Conservation (phyloP, 2,888 invertebrate species). For the Perithous albicinctus region DNA sequence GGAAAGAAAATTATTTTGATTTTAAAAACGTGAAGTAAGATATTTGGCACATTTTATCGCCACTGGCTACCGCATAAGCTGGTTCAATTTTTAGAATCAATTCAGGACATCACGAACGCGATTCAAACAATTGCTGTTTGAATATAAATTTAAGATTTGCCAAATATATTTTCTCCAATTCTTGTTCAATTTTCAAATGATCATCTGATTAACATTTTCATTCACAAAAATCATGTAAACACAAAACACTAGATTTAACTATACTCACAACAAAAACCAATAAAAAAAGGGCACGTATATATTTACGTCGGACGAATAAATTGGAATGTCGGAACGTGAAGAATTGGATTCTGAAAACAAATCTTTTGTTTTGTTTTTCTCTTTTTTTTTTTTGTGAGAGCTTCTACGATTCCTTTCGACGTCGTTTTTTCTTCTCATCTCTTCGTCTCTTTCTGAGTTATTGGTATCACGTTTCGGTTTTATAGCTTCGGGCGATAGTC, state of each 20-base stretch:
- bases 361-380: too few species aligned
- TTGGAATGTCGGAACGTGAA: not conserved
- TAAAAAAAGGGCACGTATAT: not conserved
- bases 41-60: too few species aligned
- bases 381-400: constrained; percentile 6
- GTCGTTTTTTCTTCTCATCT: constrained; percentile 15
- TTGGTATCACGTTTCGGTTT: constrained; percentile 35
- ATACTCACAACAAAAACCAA: not conserved
- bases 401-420: not conserved
- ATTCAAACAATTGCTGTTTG: not conserved
- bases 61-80: too few species aligned
- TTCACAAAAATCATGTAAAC: not conserved
- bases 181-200: not conserved
- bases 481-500: constrained; percentile 37
- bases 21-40: too few species aligned
- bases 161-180: not conserved
- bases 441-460: constrained; percentile 28
- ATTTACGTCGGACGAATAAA: not conserved
- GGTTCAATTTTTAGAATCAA: too few species aligned
- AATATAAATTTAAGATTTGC: not conserved
- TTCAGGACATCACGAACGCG: too few species aligned
- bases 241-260: not conserved
- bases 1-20: too few species aligned
- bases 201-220: not conserved
- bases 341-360: not conserved